phyloP scores from a whole-genome alignment of 2,113 vertebrate genomes.

The Quiscalus mexicanus region DNA sequence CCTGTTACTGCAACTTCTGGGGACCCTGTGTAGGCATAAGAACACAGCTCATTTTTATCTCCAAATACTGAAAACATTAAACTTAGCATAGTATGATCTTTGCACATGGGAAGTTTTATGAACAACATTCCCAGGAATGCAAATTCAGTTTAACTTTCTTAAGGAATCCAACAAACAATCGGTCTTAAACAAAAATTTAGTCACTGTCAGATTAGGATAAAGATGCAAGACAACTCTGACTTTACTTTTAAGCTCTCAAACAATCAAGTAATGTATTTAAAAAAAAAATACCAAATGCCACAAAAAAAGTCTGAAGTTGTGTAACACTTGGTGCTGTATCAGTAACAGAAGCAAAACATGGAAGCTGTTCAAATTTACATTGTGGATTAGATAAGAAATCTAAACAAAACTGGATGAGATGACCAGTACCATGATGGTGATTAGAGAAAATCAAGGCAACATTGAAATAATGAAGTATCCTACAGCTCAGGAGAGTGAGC shows the following conservation, averaged over 20 bases:
- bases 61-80: background rate
- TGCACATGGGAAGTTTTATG: background rate
- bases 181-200: background rate
- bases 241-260: background rate
- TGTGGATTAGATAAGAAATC: background rate
- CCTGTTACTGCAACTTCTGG: constrained; percentile 78
- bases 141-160: background rate
- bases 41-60: background rate
- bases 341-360: background rate
- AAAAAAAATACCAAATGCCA: background rate
- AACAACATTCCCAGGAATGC: background rate
- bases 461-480: background rate
- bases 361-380: background rate
- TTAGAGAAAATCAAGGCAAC: background rate
- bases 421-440: background rate
- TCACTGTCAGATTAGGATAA: background rate
- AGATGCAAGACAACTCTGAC: background rate
- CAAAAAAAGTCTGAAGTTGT: background rate
- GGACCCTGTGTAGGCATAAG: constrained; percentile 76
- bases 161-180: background rate
- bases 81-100: background rate
- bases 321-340: background rate
- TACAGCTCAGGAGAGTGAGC: background rate
- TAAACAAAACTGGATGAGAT: background rate
- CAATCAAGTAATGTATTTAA: background rate